Percentiles rank a stretch among this genome's conserved stretches.
phyloP scores from a whole-genome alignment of 2,797 vertebrate genomes.

The Onychomys torridus region DNA sequence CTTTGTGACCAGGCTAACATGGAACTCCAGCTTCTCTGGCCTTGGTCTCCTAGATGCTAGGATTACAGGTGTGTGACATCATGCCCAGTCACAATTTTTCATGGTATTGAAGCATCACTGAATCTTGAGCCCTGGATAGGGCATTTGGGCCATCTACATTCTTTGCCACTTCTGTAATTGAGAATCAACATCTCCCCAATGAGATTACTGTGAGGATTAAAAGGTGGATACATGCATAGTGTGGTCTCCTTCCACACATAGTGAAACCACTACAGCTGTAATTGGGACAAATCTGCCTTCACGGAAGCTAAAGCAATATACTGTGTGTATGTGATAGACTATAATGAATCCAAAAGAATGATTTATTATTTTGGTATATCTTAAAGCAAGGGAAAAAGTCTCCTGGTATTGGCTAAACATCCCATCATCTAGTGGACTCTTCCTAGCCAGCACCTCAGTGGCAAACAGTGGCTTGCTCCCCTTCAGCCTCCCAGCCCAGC shows the following conservation, averaged over 20 bases:
- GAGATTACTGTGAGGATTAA: not conserved
- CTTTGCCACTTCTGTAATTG: not conserved
- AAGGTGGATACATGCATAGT: not conserved
- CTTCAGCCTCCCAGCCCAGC: not conserved
- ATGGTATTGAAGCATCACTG: not conserved
- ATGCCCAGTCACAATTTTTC: not conserved
- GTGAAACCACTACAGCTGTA: not conserved
- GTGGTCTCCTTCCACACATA: not conserved
- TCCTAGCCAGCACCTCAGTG: not conserved
- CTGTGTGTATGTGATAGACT: not conserved
- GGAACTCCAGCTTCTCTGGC: not conserved
- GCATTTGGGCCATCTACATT: not conserved
- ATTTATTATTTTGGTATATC: not conserved
- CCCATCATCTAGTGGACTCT: not conserved
- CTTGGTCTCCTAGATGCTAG: not conserved
- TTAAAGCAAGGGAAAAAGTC: constrained; percentile 9
- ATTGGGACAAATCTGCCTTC: not conserved
- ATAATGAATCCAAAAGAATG: not conserved
- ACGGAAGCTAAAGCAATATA: not conserved
- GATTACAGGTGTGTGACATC: not conserved
- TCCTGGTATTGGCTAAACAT: not conserved
- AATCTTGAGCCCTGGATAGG: not conserved
- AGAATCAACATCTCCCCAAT: not conserved
- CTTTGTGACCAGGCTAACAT: not conserved
- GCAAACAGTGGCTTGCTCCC: not conserved